phyloP scores from a whole-genome alignment of 2,113 vertebrate species.

The Misgurnus anguillicaudatus region DNA sequence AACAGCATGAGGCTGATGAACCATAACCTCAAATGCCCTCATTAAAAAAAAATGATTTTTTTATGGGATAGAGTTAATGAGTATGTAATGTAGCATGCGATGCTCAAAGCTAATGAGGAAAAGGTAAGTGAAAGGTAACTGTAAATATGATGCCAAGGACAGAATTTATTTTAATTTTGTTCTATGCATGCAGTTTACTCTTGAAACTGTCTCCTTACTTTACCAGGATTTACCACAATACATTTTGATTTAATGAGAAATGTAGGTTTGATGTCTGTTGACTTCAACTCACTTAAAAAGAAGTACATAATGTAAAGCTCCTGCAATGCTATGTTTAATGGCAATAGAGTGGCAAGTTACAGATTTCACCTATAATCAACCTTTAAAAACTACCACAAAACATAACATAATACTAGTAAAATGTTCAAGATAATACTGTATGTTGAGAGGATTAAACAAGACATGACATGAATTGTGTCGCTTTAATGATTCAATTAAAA shows the following conservation, averaged over 20 bases:
- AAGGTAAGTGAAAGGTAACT: slow-evolving; percentile 12
- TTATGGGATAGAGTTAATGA: slow-evolving; percentile 41
- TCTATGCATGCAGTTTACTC: not conserved
- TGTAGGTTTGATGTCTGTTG: too few relatives aligned
- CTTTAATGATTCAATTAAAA: too few relatives aligned
- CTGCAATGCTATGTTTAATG: too few relatives aligned
- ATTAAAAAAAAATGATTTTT: slow-evolving; percentile 60
- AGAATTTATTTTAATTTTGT: not conserved
- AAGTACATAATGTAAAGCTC: too few relatives aligned
- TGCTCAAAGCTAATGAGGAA: slow-evolving; percentile 33
- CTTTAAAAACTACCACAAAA: not conserved
- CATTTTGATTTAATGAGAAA: too few relatives aligned
- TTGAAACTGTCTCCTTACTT: too few relatives aligned
- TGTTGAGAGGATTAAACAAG: not conserved
- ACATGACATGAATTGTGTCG: slow-evolving; percentile 30
- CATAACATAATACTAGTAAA: not conserved
- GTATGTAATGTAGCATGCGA: slow-evolving; percentile 53
- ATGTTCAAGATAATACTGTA: not conserved
- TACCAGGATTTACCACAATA: too few relatives aligned
- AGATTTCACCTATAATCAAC: not conserved
- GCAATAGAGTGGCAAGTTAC: too few relatives aligned
- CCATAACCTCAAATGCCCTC: slow-evolving; percentile 45
- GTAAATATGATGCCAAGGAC: slow-evolving; percentile 24
- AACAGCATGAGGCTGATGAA: slow-evolving; percentile 1
- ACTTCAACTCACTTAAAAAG: too few relatives aligned